Base-by-base conservation (phyloP, 2,888 invertebrate species). In the Dysmachus trigonus region DNA sequence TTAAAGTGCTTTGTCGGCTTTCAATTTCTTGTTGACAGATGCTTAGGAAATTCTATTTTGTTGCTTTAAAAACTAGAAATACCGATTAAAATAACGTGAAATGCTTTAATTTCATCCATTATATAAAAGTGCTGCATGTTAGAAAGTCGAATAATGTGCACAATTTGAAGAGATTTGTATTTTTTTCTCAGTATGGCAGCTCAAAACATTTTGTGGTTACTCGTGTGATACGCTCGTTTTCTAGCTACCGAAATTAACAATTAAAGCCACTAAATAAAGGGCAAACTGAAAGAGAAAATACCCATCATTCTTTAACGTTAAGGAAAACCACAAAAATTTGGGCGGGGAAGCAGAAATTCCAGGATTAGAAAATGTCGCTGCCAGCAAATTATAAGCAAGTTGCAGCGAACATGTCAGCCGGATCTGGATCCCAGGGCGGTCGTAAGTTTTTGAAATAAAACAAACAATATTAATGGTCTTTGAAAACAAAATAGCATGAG, bases 351-450 rank as follows among this genome's bases (percentile, higher is more conserved):
- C 10, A 62, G 62, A 62, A 62, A 62, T 62, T 18, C 10, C 62
- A 62, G 62, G 27, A 27, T 1, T 18, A 27, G 22, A 62, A 38
- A 81, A 97, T 97, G 97, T 95, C 97, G 89, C 93, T 97, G 88
- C 97, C 97, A 86, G 94, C 94, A 89, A 97, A 96, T 92, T 97
- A 97, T 91, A 97, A 97, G 92, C 96, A 96, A 93, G 95, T 96
- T 89, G 95, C 96, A 86, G 94, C 96, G 92, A 94, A 95, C 89
- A 94, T 96, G 92, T 94, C 96, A 88, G 84, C 89, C 1, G 90
- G 89, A 22, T 89, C 89, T 73, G 90, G 89, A 41, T 89, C 90
- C 74, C 88, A 91, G 27, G 87, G 90, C 47, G 89, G 88, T 79
- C 89, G 88, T 88, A 89, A 89, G 89, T 89, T 88, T n/a, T 62